Evolutionary conservation across 2,888 invertebrate genomes (phyloP).

Genomic region (Drosophila borborema): DNA sequence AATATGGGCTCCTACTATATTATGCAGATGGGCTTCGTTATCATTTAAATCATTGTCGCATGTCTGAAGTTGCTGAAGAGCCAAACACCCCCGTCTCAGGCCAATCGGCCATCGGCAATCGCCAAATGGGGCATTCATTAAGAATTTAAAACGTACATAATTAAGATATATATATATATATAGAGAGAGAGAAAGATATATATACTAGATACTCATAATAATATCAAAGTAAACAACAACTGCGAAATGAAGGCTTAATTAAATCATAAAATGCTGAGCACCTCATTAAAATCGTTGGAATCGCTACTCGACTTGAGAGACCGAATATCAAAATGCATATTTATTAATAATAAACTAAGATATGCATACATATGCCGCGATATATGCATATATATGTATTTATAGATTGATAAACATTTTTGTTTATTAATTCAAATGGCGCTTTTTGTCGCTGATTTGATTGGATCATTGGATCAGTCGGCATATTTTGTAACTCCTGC

Average conservation of each 20-base stretch:
- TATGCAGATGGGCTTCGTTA: constrained; percentile 71
- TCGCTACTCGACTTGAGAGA: constrained; percentile 75
- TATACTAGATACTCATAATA: constrained; percentile 32
- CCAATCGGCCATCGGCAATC: constrained; percentile 34
- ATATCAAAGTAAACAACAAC: constrained; percentile 41
- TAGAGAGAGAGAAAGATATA: constrained; percentile 30
- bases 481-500: constrained; percentile 53
- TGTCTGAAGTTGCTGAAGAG: constrained; percentile 37
- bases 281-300: constrained; percentile 78
- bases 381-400: not conserved
- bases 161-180: constrained; percentile 51
- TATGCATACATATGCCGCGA: constrained; percentile 6
- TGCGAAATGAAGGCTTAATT: constrained; percentile 72
- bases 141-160: constrained; percentile 78
- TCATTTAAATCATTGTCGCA: constrained; percentile 74
- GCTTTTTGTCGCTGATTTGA: constrained; percentile 71
- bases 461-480: constrained; percentile 63
- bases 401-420: constrained; percentile 65
- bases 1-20: constrained; percentile 34
- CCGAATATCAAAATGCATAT: constrained; percentile 58
- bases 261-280: constrained; percentile 81
- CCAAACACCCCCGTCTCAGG: constrained; percentile 24
- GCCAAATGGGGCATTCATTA: constrained; percentile 73
- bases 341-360: constrained; percentile 46
- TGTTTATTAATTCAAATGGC: constrained; percentile 80